Base-by-base conservation (phyloP, 2,113 vertebrate species). In the Perognathus longimembris region DNA sequence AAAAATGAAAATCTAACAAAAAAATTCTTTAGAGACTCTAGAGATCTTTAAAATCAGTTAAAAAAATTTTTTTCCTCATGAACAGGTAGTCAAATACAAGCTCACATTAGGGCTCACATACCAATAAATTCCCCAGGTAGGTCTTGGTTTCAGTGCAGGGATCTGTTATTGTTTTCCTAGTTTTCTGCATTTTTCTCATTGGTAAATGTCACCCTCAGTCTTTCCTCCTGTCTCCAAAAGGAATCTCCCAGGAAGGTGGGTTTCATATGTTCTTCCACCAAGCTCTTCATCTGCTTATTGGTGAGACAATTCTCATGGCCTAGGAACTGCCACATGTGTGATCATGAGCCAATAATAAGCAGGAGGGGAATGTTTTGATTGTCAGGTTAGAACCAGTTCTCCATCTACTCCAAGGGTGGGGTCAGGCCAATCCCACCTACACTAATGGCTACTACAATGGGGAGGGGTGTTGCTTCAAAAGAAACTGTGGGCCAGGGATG, bases 1-100 rank as follows among this genome's bases (percentile, higher is more conserved):
- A 80, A 92, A 93, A 94, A 64, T 67, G 82, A 93, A 84, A 86
- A 7, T 14, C 28, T 54, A 76, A 82, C 57, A 22, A 70, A 73
- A 93, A 85, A 67, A 63, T 40, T 92, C 85, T 80, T 30, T 45
- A 22, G 26, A 91, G 1, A 89, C 70, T 50, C 59, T 78, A 90
- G 28, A 40, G 50, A 88, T 85, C 67, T 71, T 74, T 61, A 64
- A n/a, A 14, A 40, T 74, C 54, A 59, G 24, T 18, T 34, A 88
- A 59, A 82, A 7, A 34, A 30, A 59, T 34, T 38, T 69, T 54
- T 8, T 34, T 66, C 42, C 15, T 78, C 70, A 74, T 9, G 36
- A 88, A 91, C 50, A 75, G 59, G n/a, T 26, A 82, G 78, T 64
- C 21, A 54, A 40, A 75, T 40, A 36, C 11, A 73, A 85, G 71